Conservation (phyloP, 1,140 invertebrate species). For the Ditylenchus dipsaci region DNA sequence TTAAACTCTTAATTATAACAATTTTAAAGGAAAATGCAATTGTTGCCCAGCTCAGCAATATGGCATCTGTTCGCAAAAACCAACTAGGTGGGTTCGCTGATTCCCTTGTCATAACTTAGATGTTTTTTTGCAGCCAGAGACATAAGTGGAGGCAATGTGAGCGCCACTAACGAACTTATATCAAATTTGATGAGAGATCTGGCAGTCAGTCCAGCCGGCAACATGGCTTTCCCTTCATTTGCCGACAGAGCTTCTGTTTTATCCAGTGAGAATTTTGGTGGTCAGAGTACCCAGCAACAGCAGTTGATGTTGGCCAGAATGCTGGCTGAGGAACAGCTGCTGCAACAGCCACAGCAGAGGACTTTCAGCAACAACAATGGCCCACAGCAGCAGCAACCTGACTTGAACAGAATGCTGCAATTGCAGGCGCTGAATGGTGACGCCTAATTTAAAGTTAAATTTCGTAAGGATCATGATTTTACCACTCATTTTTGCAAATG, state of each 20-base stretch:
- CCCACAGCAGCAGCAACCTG: not conserved
- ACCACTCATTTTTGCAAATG: no score
- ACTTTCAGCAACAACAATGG: no score
- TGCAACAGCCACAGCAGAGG: no score
- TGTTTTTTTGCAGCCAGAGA: not conserved
- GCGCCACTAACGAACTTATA: not conserved
- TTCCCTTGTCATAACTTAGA: no score
- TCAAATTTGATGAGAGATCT: not conserved
- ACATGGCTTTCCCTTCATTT: constrained; percentile 1
- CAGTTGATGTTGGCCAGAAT: not conserved
- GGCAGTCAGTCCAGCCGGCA: constrained; percentile 1
- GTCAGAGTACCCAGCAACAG: not conserved
- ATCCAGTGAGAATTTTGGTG: not conserved
- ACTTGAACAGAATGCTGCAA: not conserved
- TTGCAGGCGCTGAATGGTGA: not conserved
- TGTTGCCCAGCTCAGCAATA: not conserved
- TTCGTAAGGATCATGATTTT: no score
- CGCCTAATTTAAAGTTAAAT: no score
- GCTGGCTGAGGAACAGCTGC: not conserved
- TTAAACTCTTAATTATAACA: not conserved
- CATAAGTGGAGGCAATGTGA: constrained; percentile 1
- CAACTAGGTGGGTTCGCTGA: not conserved
- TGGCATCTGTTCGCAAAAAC: not conserved
- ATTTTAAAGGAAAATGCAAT: not conserved
- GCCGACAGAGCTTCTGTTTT: not conserved